Evolutionary conservation across 2,888 invertebrate genomes (phyloP), one percentile per base, ranked within the genome.

Genomic region (Dynastes hyllus): DNA sequence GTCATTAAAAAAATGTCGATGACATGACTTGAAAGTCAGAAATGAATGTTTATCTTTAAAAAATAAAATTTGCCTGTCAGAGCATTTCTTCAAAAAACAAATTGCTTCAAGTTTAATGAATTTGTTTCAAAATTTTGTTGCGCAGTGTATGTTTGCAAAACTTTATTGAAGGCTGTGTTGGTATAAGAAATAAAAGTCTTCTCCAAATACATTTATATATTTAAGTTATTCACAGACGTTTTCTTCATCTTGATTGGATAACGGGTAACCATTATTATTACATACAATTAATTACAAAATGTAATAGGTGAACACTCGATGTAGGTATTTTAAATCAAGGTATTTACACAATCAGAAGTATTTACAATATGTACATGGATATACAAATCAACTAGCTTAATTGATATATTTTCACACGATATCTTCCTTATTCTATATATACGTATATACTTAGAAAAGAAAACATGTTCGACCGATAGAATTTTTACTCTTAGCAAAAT

Each of bases 201-300:
- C 69, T 80, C 83, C 81, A 84, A 84, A 83, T 86, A 87, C 86
- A 86, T 85, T 86, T 86, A 85, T 86, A 85, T 86, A 85, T 86
- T 86, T 86, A 83, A 85, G 85, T 11, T 86, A 85, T 86, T 86
- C 87, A 87, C 87, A 87, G 85, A 86, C 85, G 85, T 87, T 85
- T 86, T 11, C 37, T 70, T 71, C 53, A 51, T 71, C 37, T 86
- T 86, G 85, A 86, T 87, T 85, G 85, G 83, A 85, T 86, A 87
- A 87, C 86, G 85, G 84, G 85, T 84, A 85, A 85, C 84, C 84
- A 84, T 85, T 53, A 53, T 53, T n/a, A 53, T 53, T 85, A 82
- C 81, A 86, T 84, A 85, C 83, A 85, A 85, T 85, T 85, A 85
- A 83, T 85, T 85, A 86, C 84, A 86, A 86, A 86, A 84, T 83